A percentile compares a stretch with the other conserved stretches of the same genome.
Conservation (phyloP, 1,140 invertebrate genomes). For the Araneus ventricosus region DNA sequence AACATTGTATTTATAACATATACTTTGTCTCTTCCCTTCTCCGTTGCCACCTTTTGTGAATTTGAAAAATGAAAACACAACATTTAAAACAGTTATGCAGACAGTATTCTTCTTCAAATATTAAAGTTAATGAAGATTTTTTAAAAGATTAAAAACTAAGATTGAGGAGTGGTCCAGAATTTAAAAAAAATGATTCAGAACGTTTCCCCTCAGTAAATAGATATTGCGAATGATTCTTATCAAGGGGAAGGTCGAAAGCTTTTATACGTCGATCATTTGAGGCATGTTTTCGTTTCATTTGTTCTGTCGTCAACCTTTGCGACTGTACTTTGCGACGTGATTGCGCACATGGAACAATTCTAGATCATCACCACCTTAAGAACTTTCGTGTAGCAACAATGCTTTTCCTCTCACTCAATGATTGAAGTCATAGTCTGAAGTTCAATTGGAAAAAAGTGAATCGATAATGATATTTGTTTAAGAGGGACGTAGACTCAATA, state of each 20-base stretch:
- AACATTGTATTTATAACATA: conserved; percentile 58
- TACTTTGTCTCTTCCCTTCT: background rate
- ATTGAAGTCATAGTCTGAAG: conserved; percentile 48
- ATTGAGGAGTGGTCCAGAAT: background rate
- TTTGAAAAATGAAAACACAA: conserved; percentile 68
- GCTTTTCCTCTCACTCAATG: background rate
- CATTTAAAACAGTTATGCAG: conserved; percentile 11
- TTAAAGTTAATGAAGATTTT: background rate
- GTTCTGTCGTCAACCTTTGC: conserved; percentile 38
- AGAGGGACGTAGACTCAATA: background rate
- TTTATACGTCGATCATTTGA: conserved; percentile 60
- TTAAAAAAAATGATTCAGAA: background rate
- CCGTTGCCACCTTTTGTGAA: conserved; percentile 33
- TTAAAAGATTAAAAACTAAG: background rate
- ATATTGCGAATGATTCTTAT: background rate
- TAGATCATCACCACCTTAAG: background rate
- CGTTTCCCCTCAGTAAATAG: background rate
- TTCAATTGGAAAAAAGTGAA: conserved; percentile 55
- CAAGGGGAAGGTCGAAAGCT: background rate
- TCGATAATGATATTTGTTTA: conserved; percentile 3
- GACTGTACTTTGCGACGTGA: conserved; percentile 29
- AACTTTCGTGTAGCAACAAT: conserved; percentile 50
- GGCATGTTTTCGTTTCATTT: conserved; percentile 60
- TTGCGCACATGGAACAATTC: conserved; percentile 58
- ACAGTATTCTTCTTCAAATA: conserved; percentile 1